Base-by-base conservation (phyloP, 1,140 invertebrate species). In the Heliothis subflexa region DNA sequence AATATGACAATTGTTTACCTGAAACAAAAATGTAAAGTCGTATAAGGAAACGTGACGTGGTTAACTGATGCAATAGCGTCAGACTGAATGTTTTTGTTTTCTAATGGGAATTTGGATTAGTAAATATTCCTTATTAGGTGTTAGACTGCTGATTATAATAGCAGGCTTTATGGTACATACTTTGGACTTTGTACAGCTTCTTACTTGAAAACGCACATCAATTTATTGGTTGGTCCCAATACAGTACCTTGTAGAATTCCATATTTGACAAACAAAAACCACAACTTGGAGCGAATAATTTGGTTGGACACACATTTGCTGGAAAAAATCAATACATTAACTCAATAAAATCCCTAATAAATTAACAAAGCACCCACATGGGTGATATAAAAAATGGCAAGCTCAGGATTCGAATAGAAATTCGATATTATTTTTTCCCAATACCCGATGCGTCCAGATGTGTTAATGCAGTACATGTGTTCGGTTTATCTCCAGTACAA, bases 401-500 rank as follows among this genome's bases (percentile, higher is more conserved):
- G 86, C 80, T 81, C 75, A 68, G 50, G 78, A 79, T 50, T 82
- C 68, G 78, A 64, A 59, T 80, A 77, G 86, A 86, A 86, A 88
- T 81, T 80, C 61, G 85, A 88, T 88, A 88, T 86, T 83, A 78
- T 62, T 88, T 87, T 85, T 86, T 80, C 52, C 75, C 64, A 72
- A 61, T 59, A 66, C 70, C 14, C 45, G 28, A 33, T 61, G 68
- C 50, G 54, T 52, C 80, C 86, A 86, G 83, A 85, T 88, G 86
- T 78, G 81, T 81, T 85, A 88, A 88, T 88, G 85, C 82, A 83
- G n/a, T 83, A 68, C 86, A 88, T 88, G 79, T 88, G 86, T 82
- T 79, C 71, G 12, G 61, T 85, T 85, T 70, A 81, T 82, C 78
- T 84, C 78, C 78, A 81, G 79, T 84, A 85, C 83, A 87, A 87